Evolutionary conservation across 2,113 vertebrate species (phyloP), one percentile per base, ranked within the genome.

Genomic region (Vidua chalybeata): DNA sequence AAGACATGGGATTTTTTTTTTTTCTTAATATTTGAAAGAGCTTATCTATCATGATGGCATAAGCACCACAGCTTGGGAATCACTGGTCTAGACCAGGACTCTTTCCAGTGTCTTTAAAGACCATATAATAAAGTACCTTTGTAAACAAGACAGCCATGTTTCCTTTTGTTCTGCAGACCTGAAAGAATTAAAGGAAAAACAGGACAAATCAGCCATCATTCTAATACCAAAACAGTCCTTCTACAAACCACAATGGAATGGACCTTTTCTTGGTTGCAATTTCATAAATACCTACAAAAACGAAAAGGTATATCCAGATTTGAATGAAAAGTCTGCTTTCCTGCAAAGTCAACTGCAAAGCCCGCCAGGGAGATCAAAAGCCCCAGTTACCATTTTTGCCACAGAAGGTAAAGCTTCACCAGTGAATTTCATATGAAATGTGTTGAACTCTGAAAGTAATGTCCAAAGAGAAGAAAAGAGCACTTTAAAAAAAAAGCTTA

Each of bases 81-180:
- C 46, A 56, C 73, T 89, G 48, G 6, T 91, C 64, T 79, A 84
- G 73, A 41, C 11, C 8, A 15, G 14, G 26, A 55, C 23, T 55
- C 24, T 85, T 64, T 49, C 62, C 62, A 72, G 35, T 33, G 33
- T 62, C 58, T 91, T 80, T 27, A 88, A 80, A 88, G 52, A 84
- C 11, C 11, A 39, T 30, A 41, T n/a, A 89, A 93, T 62, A 88
- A 94, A 95, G 84, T 98, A 99, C 99, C 99, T 99, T 97, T 98
- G 98, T 84, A 99, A 97, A 86, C 99, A 98, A 30, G 96, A 97
- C n/a, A 99, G 92, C 99, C 99, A 99, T 26, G 97, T 99, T 71
- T 99, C 99, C 92, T 98, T 99, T 87, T 98, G 98, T 75, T 99
- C 99, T 66, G 98, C 96, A 79, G 98, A 99, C 97, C 99, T 99